Evolutionary conservation across 2,888 invertebrate genomes (phyloP).

Genomic region (Xanthorhoe spadicearia): DNA sequence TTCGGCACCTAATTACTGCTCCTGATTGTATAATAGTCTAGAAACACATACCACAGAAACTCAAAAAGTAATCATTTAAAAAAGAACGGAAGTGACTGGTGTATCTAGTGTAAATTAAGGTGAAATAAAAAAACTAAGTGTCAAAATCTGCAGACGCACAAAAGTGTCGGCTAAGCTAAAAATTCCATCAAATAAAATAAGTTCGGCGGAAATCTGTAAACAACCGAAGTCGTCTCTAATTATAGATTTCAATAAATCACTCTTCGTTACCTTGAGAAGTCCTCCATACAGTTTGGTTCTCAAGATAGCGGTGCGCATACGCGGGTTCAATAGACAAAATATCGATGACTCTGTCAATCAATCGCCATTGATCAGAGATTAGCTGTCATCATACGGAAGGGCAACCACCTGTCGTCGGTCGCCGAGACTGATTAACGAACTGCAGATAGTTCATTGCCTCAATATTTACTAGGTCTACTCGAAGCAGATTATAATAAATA

Average conservation of each 20-base stretch:
- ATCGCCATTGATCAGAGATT: conserved; percentile 30
- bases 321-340: conserved; percentile 2
- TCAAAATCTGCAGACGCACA: neutral
- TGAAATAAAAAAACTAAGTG: neutral
- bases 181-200: neutral
- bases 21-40: neutral
- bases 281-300: neutral
- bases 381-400: conserved; percentile 31
- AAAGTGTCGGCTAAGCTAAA: neutral
- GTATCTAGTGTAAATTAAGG: conserved; percentile 1
- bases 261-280: conserved; percentile 19
- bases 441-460: conserved; percentile 20
- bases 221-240: conserved; percentile 3
- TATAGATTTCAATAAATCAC: conserved; percentile 16
- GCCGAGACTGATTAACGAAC: conserved; percentile 16
- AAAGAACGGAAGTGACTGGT: neutral
- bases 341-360: conserved; percentile 25
- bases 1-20: neutral
- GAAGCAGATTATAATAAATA: conserved; percentile 3
- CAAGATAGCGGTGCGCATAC: neutral
- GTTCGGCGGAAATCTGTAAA: neutral
- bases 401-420: conserved; percentile 28
- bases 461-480: conserved; percentile 4
- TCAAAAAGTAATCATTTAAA: neutral
- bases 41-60: neutral